A percentile compares a stretch with the other conserved stretches of the same genome.
Conservation (phyloP, 2,888 invertebrate species). For the Caenorhabditis auriculariae region DNA sequence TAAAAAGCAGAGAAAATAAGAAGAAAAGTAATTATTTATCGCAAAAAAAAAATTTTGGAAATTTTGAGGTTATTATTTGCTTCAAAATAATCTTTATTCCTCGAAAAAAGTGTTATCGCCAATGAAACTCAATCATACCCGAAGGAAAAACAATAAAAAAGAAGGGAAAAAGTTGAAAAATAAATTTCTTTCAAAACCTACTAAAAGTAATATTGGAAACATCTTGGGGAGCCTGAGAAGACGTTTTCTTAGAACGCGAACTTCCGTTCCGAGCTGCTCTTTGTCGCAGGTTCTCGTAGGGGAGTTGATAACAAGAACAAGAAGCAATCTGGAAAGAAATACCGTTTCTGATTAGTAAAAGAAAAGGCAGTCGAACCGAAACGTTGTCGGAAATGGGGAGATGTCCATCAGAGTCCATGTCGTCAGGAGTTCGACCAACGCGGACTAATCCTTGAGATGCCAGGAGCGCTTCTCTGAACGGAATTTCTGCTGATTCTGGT, state of each 20-base stretch:
- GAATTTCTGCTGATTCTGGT: neutral
- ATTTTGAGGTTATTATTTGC: too few species aligned
- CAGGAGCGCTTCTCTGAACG: conserved; percentile 76
- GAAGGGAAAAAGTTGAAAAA: too few species aligned
- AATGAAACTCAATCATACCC: conserved; percentile 3
- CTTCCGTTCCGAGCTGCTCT: neutral
- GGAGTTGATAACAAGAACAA: conserved; percentile 75
- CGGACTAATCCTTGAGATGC: conserved; percentile 92
- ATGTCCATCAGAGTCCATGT: too few species aligned
- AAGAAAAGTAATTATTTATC: too few species aligned
- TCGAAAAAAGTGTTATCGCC: neutral
- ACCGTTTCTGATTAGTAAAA: too few species aligned
- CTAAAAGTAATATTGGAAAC: too few species aligned
- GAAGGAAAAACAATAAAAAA: too few species aligned
- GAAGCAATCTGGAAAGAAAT: conserved; percentile 69
- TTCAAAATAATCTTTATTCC: too few species aligned
- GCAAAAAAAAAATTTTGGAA: too few species aligned
- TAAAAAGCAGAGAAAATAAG: neutral
- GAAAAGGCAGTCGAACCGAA: conserved; percentile 21
- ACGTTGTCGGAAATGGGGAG: conserved; percentile 48
- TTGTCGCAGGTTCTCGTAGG: conserved; percentile 31
- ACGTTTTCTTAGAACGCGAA: neutral
- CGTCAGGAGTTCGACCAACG: conserved; percentile 76
- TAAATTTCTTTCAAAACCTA: too few species aligned
- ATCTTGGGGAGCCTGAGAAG: neutral